Base-by-base conservation (phyloP, 2,113 vertebrate species). In the Gopherus flavomarginatus region DNA sequence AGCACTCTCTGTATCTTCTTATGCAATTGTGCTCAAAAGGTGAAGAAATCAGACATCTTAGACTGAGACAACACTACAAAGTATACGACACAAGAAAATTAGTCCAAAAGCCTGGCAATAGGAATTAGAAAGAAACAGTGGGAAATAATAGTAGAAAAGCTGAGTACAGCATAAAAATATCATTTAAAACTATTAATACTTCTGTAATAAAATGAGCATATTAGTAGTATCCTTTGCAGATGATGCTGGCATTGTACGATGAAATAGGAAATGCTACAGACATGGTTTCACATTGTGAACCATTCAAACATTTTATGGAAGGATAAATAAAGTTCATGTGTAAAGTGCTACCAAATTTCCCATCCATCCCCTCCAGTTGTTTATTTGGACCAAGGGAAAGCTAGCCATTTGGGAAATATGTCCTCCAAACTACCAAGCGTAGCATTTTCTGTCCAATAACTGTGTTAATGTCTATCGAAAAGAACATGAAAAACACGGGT, bases 311-410 rank as follows among this genome's bases (percentile, higher is more conserved):
- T 91, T 52, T 88, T 86, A 94, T 91, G 89, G 90, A 85, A 89
- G 38, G 42, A 95, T 72, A 89, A 85, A 78, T 85, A 93, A 92
- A 92, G 85, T 93, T 62, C 92, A 94, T 90, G 85, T 54, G 83
- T 88, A 79, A 29, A 57, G 1, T 85, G 83, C 50, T 92, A 90
- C 72, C 81, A 87, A 53, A 83, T 83, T 91, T 47, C 91, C 86
- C 42, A 4, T 38, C 78, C 90, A 54, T 56, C 81, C 84, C 84
- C 79, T 94, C 86, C 95, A 96, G 92, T 96, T 97, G 96, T 95
- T 96, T 91, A 7, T 79, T 53, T 38, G 75, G 80, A 24, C 78
- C 81, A 81, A 87, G 75, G 87, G 86, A 82, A 96, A 92, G 53
- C 1, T 81, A 42, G 65, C 79, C 91, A 88, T 89, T 59, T 93